Evolutionary conservation across 1,140 invertebrate genomes (phyloP), one percentile per base, ranked within the genome.

Genomic region (Drosophila tristis): DNA sequence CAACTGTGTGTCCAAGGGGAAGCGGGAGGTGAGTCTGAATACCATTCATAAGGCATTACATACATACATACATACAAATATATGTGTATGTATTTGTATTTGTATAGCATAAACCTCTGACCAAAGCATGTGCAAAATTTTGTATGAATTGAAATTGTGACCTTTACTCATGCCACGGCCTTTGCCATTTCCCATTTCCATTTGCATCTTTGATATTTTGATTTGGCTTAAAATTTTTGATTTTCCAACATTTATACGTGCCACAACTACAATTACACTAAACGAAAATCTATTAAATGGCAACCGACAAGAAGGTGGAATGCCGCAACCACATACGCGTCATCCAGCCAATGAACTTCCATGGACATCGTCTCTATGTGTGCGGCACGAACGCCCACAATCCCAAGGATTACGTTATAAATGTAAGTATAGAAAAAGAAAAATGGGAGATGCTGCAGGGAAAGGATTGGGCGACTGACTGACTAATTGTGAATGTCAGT

Each of bases 371-470:
- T 13, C 93, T 97, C 20, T 96, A 97, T 92, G 94, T 97, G 48
- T 97, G 97, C 92, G 96, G 96, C 25, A 97, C 96, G 55, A 97
- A 97, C 92, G 96, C 97, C 53, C 96, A 97, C 92, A 96, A 95
- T 87, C 97, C 97, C 8, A 96, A 96, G 92, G 96, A 97, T 89
- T 96, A 95, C 94, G 95, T 97, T 29, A 94, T 97, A 78, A 95
- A 97, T 93, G 96, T 96, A 92, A 96, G 95, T 95, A 87, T 20
- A 31, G 20, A 4, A 5, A 43, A 16, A 5, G 31, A 16, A 20
- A 20, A 20, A 1, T 20, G n/a, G 31, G 31, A 20, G 2, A 20
- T 20, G 20, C 20, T 20, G 20, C 20, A 20, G 31, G 31, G 8
- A 44, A 2, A 42, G 39, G 42, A 42, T 54, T 51, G 45, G 57